A percentile compares a stretch with the other conserved stretches of the same genome.
Evolutionary conservation across 2,113 vertebrate genomes (phyloP).

Genomic region (Syngnathus scovelli): DNA sequence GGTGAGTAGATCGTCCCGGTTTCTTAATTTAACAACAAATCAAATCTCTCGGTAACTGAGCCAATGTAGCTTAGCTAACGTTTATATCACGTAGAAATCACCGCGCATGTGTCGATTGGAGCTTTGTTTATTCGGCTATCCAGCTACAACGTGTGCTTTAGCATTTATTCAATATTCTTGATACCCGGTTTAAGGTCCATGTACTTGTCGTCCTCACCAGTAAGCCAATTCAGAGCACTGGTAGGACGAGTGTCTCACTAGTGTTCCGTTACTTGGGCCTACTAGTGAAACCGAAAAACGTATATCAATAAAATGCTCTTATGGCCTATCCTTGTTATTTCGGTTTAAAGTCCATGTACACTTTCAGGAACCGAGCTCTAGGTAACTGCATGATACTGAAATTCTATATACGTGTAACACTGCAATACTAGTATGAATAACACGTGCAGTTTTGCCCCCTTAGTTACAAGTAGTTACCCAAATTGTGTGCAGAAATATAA

Average conservation of each 20-base stretch:
- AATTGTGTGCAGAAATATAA: neutral
- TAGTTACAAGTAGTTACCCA: neutral
- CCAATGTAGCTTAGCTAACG: conserved; percentile 29
- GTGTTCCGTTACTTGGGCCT: neutral
- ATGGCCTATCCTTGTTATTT: too few relatives aligned
- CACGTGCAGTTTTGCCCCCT: neutral
- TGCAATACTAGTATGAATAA: neutral
- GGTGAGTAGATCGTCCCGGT: conserved; percentile 63
- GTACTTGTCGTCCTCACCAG: neutral
- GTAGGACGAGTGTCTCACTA: neutral
- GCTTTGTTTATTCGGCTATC: neutral
- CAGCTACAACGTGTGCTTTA: neutral
- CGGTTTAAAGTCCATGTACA: neutral
- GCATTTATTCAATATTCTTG: neutral
- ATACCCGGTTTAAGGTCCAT: neutral
- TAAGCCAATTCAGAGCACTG: neutral
- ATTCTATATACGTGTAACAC: neutral
- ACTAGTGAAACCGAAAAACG: neutral
- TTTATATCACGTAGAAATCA: conserved; percentile 22
- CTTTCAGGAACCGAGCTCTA: neutral
- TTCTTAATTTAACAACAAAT: neutral
- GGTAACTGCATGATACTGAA: neutral
- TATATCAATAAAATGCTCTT: neutral
- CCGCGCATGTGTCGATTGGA: conserved; percentile 29
- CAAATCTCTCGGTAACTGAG: neutral